phyloP scores from a whole-genome alignment of 2,797 vertebrate genomes.

The Enteromius radiatus region DNA sequence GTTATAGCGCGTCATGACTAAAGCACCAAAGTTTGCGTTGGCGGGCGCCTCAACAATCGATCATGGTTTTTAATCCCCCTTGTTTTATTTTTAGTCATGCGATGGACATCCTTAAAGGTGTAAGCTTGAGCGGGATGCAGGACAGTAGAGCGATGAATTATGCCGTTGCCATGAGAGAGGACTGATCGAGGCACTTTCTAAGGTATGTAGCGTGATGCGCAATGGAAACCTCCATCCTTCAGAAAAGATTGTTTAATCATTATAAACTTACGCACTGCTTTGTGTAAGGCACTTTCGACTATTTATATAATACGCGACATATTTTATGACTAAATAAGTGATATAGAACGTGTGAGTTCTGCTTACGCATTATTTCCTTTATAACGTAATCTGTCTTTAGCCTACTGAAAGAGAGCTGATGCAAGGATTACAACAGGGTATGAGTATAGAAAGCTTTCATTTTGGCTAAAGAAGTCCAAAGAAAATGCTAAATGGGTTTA shows the following conservation, averaged over 20 bases:
- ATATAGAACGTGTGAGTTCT: background rate
- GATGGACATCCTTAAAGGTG: background rate
- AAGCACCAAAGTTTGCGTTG: constrained; percentile 58
- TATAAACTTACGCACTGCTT: background rate
- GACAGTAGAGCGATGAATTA: constrained; percentile 10
- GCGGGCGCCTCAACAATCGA: constrained; percentile 46
- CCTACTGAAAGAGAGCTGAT: background rate
- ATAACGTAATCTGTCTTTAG: background rate
- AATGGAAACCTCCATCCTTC: background rate
- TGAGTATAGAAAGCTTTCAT: background rate
- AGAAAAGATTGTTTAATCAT: background rate
- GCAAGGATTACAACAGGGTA: background rate
- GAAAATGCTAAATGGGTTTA: background rate
- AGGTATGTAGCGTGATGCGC: constrained; percentile 20
- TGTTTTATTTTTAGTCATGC: background rate
- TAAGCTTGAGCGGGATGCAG: background rate
- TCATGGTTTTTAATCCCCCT: background rate
- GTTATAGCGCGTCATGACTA: constrained; percentile 44
- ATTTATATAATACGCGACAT: background rate
- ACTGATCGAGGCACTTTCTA: constrained; percentile 1
- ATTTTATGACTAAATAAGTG: background rate
- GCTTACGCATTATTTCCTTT: constrained; percentile 24
- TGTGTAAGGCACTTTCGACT: background rate
- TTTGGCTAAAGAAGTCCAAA: background rate
- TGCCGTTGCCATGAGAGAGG: constrained; percentile 10